These are phyloP conservation scores for Prunella himalayana DNA, from an alignment of 2,113 vertebrate genomes.

Conservation along the genomic window DNA sequence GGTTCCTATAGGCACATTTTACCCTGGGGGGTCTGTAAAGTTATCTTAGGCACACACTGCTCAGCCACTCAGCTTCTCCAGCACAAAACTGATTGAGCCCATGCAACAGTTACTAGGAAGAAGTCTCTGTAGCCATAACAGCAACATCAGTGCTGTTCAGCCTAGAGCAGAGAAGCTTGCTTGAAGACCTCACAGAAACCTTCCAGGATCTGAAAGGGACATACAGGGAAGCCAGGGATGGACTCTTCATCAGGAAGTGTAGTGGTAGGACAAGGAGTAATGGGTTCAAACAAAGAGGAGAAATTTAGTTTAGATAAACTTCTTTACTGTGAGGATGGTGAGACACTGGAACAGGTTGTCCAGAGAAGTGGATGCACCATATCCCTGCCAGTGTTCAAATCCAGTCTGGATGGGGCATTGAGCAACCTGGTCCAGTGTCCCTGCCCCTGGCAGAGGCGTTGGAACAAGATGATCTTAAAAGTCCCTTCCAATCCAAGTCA, in stretches of 20 bases:
- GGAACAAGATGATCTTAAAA: neutral
- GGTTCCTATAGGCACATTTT: neutral
- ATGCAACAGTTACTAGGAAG: neutral
- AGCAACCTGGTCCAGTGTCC: neutral
- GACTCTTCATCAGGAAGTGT: neutral
- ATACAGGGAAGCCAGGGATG: neutral
- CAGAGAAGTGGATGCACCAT: neutral
- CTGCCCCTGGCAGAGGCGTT: fast-evolving
- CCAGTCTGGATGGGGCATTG: neutral
- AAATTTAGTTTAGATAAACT: neutral
- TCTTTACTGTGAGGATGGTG: neutral
- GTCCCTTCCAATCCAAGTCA: neutral
- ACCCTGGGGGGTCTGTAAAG: neutral
- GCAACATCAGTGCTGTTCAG: neutral
- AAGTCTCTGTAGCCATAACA: neutral
- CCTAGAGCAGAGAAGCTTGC: neutral
- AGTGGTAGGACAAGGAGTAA: neutral
- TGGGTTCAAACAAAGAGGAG: neutral
- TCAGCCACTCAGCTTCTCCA: neutral
- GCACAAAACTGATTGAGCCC: neutral
- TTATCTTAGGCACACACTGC: neutral
- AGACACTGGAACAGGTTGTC: neutral
- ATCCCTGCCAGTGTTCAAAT: neutral
- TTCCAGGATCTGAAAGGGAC: neutral
- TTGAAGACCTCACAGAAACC: neutral